phyloP scores from a whole-genome alignment of 2,888 invertebrate species.

The Clunio marinus region DNA sequence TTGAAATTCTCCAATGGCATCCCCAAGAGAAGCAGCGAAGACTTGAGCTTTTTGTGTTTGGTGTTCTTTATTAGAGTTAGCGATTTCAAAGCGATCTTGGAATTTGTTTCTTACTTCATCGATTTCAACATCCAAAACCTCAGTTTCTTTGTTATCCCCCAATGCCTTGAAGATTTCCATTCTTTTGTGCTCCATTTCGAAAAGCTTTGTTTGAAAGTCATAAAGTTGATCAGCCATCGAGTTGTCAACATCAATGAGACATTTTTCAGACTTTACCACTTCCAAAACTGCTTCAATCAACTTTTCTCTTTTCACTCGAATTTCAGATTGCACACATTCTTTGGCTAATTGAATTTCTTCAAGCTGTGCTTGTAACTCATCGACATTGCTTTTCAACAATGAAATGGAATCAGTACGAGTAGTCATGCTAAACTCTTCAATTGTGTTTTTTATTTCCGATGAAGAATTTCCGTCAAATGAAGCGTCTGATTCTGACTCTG shows the following conservation, averaged over 20 bases:
- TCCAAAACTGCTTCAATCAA: neutral
- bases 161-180: neutral
- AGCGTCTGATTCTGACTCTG: too few relatives aligned
- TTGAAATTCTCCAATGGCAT: neutral
- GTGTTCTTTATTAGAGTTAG: neutral
- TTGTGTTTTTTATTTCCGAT: too few relatives aligned
- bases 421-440: too few relatives aligned
- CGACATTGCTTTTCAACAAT: neutral
- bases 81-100: neutral
- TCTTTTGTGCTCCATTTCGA: constrained; percentile 5
- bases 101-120: neutral
- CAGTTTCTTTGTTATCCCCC: neutral
- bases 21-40: constrained; percentile 4
- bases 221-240: neutral
- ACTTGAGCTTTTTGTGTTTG: neutral
- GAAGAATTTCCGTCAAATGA: too few relatives aligned
- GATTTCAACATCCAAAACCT: neutral
- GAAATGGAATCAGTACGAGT: constrained; percentile 21
- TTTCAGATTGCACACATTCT: neutral
- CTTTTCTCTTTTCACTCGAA: neutral
- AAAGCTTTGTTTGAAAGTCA: constrained; percentile 5
- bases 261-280: neutral
- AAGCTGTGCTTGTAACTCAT: neutral
- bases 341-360: constrained; percentile 1
- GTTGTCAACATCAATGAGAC: neutral